Percentiles rank a stretch among this genome's conserved stretches.
phyloP scores from a whole-genome alignment of 2,888 invertebrate species.

The Caenorhabditis wallacei region DNA sequence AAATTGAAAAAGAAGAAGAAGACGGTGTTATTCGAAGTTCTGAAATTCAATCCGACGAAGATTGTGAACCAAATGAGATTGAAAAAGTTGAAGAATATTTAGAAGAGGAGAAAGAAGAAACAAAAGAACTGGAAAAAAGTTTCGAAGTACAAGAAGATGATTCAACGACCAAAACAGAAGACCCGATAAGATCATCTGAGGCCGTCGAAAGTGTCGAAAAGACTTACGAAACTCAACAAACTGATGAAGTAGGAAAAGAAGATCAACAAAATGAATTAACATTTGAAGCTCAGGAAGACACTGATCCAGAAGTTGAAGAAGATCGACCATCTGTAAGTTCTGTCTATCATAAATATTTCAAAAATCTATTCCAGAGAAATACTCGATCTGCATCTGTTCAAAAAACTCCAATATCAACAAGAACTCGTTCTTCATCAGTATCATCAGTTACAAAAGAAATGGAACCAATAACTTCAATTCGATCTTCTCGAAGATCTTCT shows the following conservation, averaged over 20 bases:
- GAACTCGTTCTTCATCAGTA: slow-evolving; percentile 14
- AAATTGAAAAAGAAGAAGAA: background rate
- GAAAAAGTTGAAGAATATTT: background rate
- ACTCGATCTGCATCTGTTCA: slow-evolving; percentile 5
- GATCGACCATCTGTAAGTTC: slow-evolving; percentile 18
- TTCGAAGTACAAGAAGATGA: slow-evolving; percentile 6
- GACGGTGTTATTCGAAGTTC: slow-evolving; percentile 17
- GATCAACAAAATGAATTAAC: background rate
- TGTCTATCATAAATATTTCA: background rate
- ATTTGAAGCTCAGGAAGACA: slow-evolving; percentile 13
- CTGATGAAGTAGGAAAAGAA: background rate
- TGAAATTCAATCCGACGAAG: slow-evolving; percentile 14
- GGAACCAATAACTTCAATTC: background rate
- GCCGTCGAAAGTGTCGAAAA: too few relatives aligned
- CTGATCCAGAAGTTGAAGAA: background rate
- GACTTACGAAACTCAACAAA: too few relatives aligned
- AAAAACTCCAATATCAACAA: background rate
- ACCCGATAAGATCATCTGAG: background rate
- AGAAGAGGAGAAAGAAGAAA: background rate
- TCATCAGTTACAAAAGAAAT: background rate
- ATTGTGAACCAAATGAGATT: slow-evolving; percentile 8
- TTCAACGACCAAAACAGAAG: background rate
- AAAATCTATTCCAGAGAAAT: slow-evolving; percentile 9
- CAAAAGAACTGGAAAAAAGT: background rate
- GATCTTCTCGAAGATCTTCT: background rate